Evolutionary conservation across 2,888 invertebrate genomes (phyloP).

Genomic region (Rutpela maculata): DNA sequence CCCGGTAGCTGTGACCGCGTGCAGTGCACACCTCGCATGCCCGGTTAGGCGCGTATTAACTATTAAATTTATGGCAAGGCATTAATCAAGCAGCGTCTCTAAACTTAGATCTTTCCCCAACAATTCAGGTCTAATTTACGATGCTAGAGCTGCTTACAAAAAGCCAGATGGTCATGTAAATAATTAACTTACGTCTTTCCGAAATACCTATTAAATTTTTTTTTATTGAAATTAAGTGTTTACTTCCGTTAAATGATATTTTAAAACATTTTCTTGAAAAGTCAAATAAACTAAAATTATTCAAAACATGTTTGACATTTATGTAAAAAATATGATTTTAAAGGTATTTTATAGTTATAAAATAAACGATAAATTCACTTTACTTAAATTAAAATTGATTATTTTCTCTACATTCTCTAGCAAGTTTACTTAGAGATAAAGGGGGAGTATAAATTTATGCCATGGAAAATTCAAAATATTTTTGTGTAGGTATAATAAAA

Average conservation of each 20-base stretch:
- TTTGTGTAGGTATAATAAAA: no score
- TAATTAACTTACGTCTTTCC: neutral
- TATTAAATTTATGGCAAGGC: neutral
- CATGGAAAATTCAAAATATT: no score
- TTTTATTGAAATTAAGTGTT: neutral
- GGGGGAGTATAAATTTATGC: no score
- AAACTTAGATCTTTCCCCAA: neutral
- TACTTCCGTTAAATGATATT: neutral
- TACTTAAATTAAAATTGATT: no score
- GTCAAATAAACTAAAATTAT: neutral
- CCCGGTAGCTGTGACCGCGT: no score
- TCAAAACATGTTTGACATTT: neutral
- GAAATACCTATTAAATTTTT: neutral
- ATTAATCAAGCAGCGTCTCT: neutral
- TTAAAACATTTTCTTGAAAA: neutral
- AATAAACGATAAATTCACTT: neutral
- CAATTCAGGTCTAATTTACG: neutral
- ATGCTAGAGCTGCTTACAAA: neutral
- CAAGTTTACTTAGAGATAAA: no score
- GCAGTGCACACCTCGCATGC: no score
- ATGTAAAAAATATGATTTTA: neutral
- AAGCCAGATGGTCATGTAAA: neutral
- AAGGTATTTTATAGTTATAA: neutral
- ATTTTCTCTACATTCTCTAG: no score
- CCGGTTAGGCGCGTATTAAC: neutral